Conservation (phyloP, 2,888 invertebrate genomes). For the Lepidocyrtoides sp. region DNA sequence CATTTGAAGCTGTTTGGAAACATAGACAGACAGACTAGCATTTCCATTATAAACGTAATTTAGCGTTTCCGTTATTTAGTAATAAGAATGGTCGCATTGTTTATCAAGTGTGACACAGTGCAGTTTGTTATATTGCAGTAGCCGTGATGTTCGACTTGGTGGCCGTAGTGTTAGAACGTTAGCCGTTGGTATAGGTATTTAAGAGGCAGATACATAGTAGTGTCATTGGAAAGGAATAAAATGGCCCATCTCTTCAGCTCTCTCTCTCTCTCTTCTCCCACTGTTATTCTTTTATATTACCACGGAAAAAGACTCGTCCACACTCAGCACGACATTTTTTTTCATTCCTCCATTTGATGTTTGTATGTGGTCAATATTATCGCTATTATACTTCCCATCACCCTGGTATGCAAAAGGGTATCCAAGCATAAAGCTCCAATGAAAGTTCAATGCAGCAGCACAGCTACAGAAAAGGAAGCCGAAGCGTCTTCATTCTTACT, state of each 20-base stretch:
- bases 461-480: not conserved
- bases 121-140: not conserved
- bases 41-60: not conserved
- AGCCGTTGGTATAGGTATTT: no score
- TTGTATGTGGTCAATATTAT: not conserved
- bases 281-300: not conserved
- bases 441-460: not conserved
- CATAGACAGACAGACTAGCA: no score
- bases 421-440: not conserved
- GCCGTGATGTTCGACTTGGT: not conserved
- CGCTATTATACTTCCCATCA: not conserved
- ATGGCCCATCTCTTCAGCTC: not conserved
- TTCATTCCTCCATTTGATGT: not conserved
- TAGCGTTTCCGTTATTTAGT: not conserved
- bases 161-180: not conserved
- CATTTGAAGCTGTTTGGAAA: no score
- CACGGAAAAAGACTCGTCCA: not conserved
- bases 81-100: no score
- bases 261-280: not conserved
- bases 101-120: no score
- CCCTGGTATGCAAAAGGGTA: not conserved
- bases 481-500: no score
- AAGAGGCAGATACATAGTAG: not conserved
- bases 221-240: slow-evolving; percentile 3
- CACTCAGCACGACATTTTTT: no score